Percentiles rank a stretch among this genome's conserved stretches.
Evolutionary conservation across 2,797 vertebrate species (phyloP).

Genomic region (Naso thynnoides): DNA sequence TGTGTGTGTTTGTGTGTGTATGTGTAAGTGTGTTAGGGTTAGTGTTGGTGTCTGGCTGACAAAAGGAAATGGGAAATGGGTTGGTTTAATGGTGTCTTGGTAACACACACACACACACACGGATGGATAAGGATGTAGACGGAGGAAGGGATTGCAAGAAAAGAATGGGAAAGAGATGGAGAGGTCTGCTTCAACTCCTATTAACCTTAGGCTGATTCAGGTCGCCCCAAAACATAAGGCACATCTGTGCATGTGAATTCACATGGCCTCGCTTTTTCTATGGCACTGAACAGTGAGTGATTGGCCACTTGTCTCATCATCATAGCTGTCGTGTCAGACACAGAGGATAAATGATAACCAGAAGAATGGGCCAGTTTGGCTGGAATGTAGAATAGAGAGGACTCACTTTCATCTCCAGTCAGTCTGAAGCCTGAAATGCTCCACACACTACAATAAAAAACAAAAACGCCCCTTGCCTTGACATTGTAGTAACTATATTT

Average conservation of each 20-base stretch:
- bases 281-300: conserved; percentile 55
- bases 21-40: conserved; percentile 29
- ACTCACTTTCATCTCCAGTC: conserved; percentile 8
- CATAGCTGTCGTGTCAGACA: conserved; percentile 65
- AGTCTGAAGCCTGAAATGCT: conserved; percentile 13
- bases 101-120: conserved; percentile 31
- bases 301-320: conserved; percentile 63
- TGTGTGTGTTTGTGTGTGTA: conserved; percentile 11
- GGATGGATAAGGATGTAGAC: conserved; percentile 64
- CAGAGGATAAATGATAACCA: conserved; percentile 53
- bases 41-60: too few relatives aligned
- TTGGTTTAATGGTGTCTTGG: conserved; percentile 47
- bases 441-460: neutral
- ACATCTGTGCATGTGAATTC: neutral
- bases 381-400: conserved; percentile 11
- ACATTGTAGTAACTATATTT: too few relatives aligned
- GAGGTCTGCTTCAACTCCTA: conserved; percentile 42
- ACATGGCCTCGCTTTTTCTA: neutral
- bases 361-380: conserved; percentile 33
- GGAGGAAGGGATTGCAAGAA: conserved; percentile 52
- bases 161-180: conserved; percentile 45
- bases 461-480: too few relatives aligned
- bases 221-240: conserved; percentile 14
- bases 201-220: conserved; percentile 62
- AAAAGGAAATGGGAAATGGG: conserved; percentile 42